phyloP scores from a whole-genome alignment of 1,140 invertebrate genomes.

The Sesamia nonagrioides region DNA sequence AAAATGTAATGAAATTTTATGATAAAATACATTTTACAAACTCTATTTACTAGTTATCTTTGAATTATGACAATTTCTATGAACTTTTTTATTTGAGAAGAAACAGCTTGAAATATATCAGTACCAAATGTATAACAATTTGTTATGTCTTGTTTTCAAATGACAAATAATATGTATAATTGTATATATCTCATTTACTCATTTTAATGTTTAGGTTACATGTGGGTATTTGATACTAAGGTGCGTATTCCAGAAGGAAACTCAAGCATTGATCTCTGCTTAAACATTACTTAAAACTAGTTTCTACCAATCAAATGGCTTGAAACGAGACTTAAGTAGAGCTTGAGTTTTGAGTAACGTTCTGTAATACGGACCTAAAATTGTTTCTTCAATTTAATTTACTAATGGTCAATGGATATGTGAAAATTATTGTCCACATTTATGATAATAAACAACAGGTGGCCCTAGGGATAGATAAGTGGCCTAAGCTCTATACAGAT shows the following conservation, averaged over 20 bases:
- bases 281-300: no score
- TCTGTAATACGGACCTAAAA: no score
- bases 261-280: no score
- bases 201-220: not conserved
- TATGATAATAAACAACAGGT: not conserved
- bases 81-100: not conserved
- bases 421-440: conserved; percentile 42
- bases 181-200: no score
- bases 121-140: not conserved
- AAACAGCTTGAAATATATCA: not conserved
- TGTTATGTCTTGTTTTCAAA: no score
- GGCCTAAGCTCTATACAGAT: not conserved
- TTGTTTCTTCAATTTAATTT: not conserved
- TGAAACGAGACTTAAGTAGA: no score
- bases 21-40: conserved; percentile 21
- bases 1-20: conserved; percentile 28
- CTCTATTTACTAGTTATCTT: conserved; percentile 15
- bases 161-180: not conserved
- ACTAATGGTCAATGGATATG: conserved; percentile 13
- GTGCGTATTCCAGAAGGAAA: no score
- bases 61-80: conserved; percentile 16
- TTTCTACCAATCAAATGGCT: no score
- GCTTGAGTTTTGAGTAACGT: no score
- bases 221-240: not conserved
- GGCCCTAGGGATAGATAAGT: not conserved